phyloP scores from a whole-genome alignment of 2,797 vertebrate species.

The Megalops cyprinoides region DNA sequence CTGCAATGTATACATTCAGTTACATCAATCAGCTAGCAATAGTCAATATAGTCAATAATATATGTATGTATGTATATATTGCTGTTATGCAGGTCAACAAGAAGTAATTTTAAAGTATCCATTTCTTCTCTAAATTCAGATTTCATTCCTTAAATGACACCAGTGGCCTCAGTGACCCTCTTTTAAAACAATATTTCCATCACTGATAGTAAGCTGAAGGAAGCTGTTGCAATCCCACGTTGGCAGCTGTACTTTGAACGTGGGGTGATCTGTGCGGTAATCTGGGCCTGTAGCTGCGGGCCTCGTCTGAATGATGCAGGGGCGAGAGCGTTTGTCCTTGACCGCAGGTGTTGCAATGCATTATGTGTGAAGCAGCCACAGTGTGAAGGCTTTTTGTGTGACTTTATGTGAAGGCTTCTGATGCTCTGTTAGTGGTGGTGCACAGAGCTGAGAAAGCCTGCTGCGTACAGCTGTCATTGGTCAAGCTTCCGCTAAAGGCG shows the following conservation, averaged over 20 bases:
- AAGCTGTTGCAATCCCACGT: neutral
- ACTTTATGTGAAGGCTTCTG: too few relatives aligned
- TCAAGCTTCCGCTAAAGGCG: too few relatives aligned
- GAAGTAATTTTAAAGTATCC: too few relatives aligned
- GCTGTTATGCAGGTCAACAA: too few relatives aligned
- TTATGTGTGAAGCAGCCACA: too few relatives aligned
- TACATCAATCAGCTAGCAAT: neutral
- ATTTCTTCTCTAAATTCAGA: neutral
- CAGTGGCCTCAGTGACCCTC: too few relatives aligned
- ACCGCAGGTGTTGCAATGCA: neutral
- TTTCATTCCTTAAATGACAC: too few relatives aligned
- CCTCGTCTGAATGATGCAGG: neutral
- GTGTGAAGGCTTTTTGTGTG: neutral
- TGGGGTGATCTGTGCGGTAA: constrained; percentile 15
- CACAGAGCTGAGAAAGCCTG: neutral
- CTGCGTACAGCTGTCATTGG: too few relatives aligned
- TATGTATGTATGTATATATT: too few relatives aligned
- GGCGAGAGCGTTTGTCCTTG: neutral
- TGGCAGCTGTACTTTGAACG: constrained; percentile 34
- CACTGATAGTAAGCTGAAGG: neutral
- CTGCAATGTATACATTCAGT: neutral
- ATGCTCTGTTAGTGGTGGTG: neutral
- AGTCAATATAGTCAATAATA: too few relatives aligned
- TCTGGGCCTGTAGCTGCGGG: neutral
- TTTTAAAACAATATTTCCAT: neutral